Base-by-base conservation (phyloP, 2,888 invertebrate species). In the Parnassius glacialis region DNA sequence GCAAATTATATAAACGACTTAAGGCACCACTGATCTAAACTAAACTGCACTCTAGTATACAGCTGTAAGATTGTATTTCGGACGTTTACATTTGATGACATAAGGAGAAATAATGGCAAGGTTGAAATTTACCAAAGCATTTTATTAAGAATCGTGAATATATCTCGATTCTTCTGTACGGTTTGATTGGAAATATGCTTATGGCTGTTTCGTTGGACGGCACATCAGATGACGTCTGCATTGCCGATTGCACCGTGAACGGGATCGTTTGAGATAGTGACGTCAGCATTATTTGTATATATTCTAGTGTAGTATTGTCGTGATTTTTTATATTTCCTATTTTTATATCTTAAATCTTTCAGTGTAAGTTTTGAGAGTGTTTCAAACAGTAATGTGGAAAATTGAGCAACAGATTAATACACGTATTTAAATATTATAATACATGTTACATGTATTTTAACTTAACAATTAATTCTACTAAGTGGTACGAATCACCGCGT, bases 111-210 rank as follows among this genome's bases (percentile, higher is more conserved):
- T 64, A 58, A 64, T 57, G 34, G 44, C 50, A 70, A 60, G 65
- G 57, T 66, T 66, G 59, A 64, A 85, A 79, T 83, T 83, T 78
- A 84, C 81, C 82, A 81, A 86, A 83, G 86, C 87, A 85, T 90
- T 89, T 88, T 88, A 86, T 87, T 88, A 86, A 83, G 89, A 84
- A 84, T 79, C 71, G 76, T 75, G 80, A 80, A 82, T 79, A 79
- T 79, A 79, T 81, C 80, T 81, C 79, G 78, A 76, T 82, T 80
- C 76, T 72, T 80, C 74, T 78, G 78, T 81, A 81, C 70, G 80
- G 85, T 87, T 85, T 86, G 89, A 89, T 90, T 88, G 87, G 84
- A 82, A 88, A 85, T 87, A 88, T 87, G 87, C 84, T 87, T 87
- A 84, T 80, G 74, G 79, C 71, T 77, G 83, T 81, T 81, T 79